Evolutionary conservation across 2,888 invertebrate species (phyloP).

Genomic region (Hydropsyche betteni): DNA sequence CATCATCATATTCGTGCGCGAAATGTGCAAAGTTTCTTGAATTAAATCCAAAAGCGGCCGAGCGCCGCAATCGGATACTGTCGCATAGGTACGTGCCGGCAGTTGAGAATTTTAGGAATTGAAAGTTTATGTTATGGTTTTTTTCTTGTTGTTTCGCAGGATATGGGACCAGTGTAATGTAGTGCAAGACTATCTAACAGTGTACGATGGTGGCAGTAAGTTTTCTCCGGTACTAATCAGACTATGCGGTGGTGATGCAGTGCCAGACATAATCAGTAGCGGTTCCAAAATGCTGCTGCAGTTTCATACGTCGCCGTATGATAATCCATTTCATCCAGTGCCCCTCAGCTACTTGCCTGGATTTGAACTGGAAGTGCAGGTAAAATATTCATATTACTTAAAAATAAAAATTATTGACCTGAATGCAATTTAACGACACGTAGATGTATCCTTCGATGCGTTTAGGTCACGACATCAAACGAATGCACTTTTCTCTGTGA

Average conservation of each 20-base stretch:
- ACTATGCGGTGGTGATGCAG: conserved; percentile 83
- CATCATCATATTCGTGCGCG: conserved; percentile 21
- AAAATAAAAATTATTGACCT: too few species aligned
- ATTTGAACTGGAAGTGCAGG: conserved; percentile 84
- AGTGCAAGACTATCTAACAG: conserved; percentile 82
- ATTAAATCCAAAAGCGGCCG: conserved; percentile 21
- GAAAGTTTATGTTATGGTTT: neutral
- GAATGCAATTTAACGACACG: too few species aligned
- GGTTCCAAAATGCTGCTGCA: conserved; percentile 81
- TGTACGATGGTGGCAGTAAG: conserved; percentile 79
- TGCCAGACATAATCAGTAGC: conserved; percentile 81
- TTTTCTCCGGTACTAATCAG: conserved; percentile 78
- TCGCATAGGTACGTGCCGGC: neutral
- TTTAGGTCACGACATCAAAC: too few species aligned
- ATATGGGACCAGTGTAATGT: conserved; percentile 86
- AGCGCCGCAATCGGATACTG: conserved; percentile 17
- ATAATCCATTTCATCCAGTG: conserved; percentile 82
- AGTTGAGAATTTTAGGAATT: too few species aligned
- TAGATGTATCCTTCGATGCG: too few species aligned
- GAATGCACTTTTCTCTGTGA: too few species aligned
- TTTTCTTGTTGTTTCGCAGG: conserved; percentile 58
- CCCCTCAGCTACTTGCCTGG: conserved; percentile 81
- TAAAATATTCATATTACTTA: conserved; percentile 55
- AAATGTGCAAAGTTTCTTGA: conserved; percentile 25
- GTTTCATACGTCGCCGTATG: conserved; percentile 83